These are phyloP conservation scores for Ariolimax columbianus DNA, from an alignment of 2,888 invertebrate species.

Conservation along the genomic window DNA sequence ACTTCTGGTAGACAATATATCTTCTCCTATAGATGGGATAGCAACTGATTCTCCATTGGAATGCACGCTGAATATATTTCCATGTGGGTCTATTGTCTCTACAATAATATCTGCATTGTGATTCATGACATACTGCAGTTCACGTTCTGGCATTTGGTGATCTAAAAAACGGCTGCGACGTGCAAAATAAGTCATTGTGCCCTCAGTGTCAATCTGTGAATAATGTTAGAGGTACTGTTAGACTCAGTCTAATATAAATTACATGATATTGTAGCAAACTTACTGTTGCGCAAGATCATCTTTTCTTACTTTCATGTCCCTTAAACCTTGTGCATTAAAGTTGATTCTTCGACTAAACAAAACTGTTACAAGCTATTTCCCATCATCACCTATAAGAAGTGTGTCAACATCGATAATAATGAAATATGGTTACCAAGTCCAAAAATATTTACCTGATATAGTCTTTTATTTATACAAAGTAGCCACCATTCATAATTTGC, in stretches of 20 bases:
- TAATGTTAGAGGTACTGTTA: not conserved
- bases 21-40: conserved; percentile 61
- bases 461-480: no score
- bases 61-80: conserved; percentile 75
- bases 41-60: conserved; percentile 74
- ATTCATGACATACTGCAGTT: conserved; percentile 71
- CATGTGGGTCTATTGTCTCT: conserved; percentile 75
- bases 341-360: no score
- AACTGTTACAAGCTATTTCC: no score
- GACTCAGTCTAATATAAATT: not conserved
- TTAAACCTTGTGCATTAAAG: no score
- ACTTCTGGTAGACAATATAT: conserved; percentile 61
- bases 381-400: no score
- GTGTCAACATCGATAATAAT: no score
- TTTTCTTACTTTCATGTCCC: no score
- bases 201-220: conserved; percentile 48
- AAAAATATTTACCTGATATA: no score
- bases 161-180: conserved; percentile 68
- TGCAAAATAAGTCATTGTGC: conserved; percentile 67
- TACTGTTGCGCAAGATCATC: not conserved
- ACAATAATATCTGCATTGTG: conserved; percentile 74
- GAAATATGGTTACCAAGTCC: no score
- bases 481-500: no score
- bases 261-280: not conserved
- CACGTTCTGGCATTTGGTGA: conserved; percentile 65